A percentile compares a stretch with the other conserved stretches of the same genome.
These are phyloP conservation scores for Diarsia brunnea DNA, from an alignment of 2,888 invertebrate species.

Conservation along the genomic window DNA sequence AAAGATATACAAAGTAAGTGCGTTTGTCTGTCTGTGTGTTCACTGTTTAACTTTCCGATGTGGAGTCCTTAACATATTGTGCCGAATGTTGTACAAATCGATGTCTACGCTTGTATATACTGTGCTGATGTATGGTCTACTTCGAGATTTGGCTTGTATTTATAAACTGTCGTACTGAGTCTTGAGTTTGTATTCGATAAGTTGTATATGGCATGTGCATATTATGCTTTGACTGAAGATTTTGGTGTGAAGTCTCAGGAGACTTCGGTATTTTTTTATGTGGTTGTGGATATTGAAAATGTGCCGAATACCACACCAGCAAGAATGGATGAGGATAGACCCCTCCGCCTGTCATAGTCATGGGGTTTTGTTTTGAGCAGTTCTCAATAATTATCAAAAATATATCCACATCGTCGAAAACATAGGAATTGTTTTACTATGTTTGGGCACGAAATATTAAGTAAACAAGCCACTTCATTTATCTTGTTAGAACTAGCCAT, in stretches of 20 bases:
- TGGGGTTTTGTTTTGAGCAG: not conserved
- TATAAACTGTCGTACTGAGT: constrained; percentile 9
- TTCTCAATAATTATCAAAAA: not conserved
- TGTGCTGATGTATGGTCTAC: constrained; percentile 20
- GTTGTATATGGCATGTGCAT: not conserved
- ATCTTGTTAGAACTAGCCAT: constrained; percentile 16
- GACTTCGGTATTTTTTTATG: not conserved
- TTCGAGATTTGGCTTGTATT: not conserved
- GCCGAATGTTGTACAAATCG: constrained; percentile 55
- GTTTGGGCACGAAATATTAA: not conserved
- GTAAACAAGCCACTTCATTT: constrained; percentile 28
- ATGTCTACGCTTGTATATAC: constrained; percentile 56
- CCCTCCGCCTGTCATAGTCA: not conserved
- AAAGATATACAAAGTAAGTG: constrained; percentile 80
- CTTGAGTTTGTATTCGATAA: not conserved
- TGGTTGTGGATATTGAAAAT: not conserved
- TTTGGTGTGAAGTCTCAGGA: not conserved
- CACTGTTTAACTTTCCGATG: constrained; percentile 54
- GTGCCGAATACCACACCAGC: not conserved
- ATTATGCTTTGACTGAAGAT: not conserved
- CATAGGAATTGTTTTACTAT: not conserved
- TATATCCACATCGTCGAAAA: not conserved
- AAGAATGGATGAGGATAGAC: not conserved
- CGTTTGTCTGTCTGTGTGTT: constrained; percentile 58
- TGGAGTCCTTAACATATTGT: constrained; percentile 51